Evolutionary conservation across 1,140 invertebrate species (phyloP).

Genomic region (Steinernema feltiae): DNA sequence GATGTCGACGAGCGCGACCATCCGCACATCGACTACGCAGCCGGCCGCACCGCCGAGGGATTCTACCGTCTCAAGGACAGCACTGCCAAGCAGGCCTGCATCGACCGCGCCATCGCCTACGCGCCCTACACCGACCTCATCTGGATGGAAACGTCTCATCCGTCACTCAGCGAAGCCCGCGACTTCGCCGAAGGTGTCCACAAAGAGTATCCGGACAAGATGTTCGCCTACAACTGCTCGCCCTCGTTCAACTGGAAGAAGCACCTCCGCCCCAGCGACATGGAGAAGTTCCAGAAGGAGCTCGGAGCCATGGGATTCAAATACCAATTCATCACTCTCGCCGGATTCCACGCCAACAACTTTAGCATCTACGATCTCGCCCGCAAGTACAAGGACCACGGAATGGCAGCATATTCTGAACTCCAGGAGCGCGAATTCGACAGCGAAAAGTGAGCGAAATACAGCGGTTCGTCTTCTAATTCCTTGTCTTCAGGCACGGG

Average conservation of each 20-base stretch:
- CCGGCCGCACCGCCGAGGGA: conserved; percentile 58
- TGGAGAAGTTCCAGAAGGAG: conserved; percentile 59
- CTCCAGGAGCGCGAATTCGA: conserved; percentile 58
- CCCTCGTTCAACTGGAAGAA: conserved; percentile 60
- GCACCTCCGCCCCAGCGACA: conserved; percentile 53
- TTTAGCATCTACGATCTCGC: conserved; percentile 59
- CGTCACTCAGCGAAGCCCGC: conserved; percentile 53
- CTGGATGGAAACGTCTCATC: conserved; percentile 60
- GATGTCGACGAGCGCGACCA: conserved; percentile 59
- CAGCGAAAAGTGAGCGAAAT: conserved; percentile 44
- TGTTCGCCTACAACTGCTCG: conserved; percentile 60
- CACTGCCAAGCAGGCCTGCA: conserved; percentile 55
- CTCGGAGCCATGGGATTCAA: conserved; percentile 60
- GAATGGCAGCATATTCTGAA: conserved; percentile 59
- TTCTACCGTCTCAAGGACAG: conserved; percentile 51
- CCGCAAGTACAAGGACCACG: conserved; percentile 50
- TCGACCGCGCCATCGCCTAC: conserved; percentile 57
- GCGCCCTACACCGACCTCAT: conserved; percentile 59
- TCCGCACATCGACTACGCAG: conserved; percentile 56
- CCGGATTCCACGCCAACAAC: conserved; percentile 59
- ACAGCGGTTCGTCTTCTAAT: conserved; percentile 10
- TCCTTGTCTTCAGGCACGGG: conserved; percentile 40
- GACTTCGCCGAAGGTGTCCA: conserved; percentile 59
- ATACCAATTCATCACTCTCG: conserved; percentile 60
- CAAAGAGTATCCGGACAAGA: conserved; percentile 56